Evolutionary conservation across 2,888 invertebrate species (phyloP).

Genomic region (Rotaria macrura): DNA sequence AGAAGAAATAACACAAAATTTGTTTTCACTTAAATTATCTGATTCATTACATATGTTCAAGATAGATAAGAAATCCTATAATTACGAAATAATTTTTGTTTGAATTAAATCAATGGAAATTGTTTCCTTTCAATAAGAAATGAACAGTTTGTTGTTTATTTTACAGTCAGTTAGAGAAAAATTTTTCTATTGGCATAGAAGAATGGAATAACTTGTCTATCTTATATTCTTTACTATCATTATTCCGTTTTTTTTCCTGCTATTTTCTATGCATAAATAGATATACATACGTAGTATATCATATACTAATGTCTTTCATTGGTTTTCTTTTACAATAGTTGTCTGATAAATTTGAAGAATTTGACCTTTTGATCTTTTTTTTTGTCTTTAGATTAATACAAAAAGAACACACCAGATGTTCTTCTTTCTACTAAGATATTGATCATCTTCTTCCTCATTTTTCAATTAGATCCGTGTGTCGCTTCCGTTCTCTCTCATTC

Average conservation of each 20-base stretch:
- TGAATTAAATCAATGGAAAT: too few species aligned
- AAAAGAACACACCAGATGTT: constrained; percentile 15
- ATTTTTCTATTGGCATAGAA: too few species aligned
- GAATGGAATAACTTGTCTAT: too few species aligned
- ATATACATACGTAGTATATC: too few species aligned
- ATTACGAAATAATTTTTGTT: too few species aligned
- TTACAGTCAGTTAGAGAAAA: too few species aligned
- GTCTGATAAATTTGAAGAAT: background rate
- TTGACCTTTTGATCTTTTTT: constrained; percentile 6
- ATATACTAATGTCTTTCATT: background rate
- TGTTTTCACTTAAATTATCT: background rate
- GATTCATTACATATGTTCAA: background rate
- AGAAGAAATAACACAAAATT: background rate
- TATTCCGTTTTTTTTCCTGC: background rate
- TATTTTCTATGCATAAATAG: background rate
- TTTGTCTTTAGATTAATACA: background rate
- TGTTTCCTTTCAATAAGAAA: too few species aligned
- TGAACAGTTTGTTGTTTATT: too few species aligned
- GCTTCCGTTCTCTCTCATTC: background rate
- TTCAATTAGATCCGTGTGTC: constrained; percentile 15
- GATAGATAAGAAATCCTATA: background rate
- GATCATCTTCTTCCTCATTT: constrained; percentile 8
- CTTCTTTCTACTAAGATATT: background rate
- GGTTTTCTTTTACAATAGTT: background rate
- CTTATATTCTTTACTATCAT: too few species aligned